phyloP scores from a whole-genome alignment of 2,888 invertebrate genomes.

The Ophion ventricosus region DNA sequence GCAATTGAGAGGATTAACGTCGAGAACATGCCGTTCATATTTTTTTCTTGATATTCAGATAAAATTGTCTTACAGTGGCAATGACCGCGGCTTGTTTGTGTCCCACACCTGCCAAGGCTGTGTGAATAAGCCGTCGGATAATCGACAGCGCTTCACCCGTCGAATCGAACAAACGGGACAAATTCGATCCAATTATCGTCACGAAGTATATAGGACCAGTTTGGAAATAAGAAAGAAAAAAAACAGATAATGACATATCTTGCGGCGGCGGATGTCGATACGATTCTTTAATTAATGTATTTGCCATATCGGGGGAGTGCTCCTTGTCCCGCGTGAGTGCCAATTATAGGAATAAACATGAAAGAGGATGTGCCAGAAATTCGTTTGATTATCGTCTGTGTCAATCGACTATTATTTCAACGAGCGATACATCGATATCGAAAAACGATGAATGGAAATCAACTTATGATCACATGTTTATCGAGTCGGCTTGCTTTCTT shows the following conservation, averaged over 20 bases:
- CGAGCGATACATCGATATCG: constrained; percentile 33
- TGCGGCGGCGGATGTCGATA: constrained; percentile 36
- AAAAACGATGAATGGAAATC: constrained; percentile 43
- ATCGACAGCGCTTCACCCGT: constrained; percentile 31
- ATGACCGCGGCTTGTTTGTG: constrained; percentile 14
- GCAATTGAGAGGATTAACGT: not conserved
- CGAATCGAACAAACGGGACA: constrained; percentile 68
- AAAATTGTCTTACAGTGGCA: constrained; percentile 1
- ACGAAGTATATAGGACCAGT: constrained; percentile 52
- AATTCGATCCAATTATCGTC: constrained; percentile 71
- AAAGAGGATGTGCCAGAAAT: constrained; percentile 49
- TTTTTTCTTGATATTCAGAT: not conserved
- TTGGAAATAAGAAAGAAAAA: constrained; percentile 3
- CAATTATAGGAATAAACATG: constrained; percentile 56
- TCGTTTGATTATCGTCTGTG: constrained; percentile 43
- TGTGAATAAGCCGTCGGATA: constrained; percentile 41
- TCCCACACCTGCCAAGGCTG: constrained; percentile 47
- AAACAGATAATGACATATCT: constrained; percentile 41
- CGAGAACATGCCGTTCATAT: not conserved
- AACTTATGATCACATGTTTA: constrained; percentile 41
- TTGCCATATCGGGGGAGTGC: not conserved
- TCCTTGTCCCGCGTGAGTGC: constrained; percentile 16
- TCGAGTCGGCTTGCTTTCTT: not conserved
- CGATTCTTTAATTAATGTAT: constrained; percentile 50
- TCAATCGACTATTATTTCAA: constrained; percentile 44